These are phyloP conservation scores for Premnoplex brunnescens DNA, from an alignment of 2,797 vertebrate species.

Conservation along the genomic window DNA sequence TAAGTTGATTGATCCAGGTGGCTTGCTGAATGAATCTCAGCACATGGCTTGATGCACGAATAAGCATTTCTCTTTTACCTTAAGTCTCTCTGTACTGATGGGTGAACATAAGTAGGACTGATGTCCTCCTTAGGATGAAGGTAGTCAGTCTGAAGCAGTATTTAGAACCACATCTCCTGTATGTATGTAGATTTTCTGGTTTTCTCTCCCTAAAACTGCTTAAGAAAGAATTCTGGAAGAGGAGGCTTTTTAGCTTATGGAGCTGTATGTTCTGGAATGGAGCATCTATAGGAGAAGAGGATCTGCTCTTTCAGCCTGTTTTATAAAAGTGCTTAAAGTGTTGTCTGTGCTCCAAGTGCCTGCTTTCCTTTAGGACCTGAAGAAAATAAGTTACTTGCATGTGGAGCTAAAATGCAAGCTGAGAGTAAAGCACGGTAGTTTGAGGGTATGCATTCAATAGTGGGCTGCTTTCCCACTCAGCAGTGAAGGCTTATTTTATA, in stretches of 20 bases:
- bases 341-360: fast-evolving
- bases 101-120: not conserved
- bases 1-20: not conserved
- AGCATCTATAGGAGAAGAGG: not conserved
- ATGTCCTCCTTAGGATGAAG: not conserved
- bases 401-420: not conserved
- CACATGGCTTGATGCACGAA: not conserved
- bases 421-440: not conserved
- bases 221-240: not conserved
- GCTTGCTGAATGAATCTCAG: not conserved
- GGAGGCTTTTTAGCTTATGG: not conserved
- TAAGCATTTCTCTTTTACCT: not conserved
- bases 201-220: not conserved
- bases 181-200: not conserved
- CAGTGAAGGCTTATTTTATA: not conserved
- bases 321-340: not conserved
- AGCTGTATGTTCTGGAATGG: not conserved
- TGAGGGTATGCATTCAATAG: not conserved
- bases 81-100: not conserved
- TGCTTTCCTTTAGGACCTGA: not conserved
- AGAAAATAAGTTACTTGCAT: not conserved
- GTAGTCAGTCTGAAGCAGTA: not conserved
- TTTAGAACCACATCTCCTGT: not conserved
- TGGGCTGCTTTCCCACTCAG: not conserved
- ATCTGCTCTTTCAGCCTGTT: not conserved